Base-by-base conservation (phyloP, 1,140 invertebrate species). In the Drosophila mojavensis region DNA sequence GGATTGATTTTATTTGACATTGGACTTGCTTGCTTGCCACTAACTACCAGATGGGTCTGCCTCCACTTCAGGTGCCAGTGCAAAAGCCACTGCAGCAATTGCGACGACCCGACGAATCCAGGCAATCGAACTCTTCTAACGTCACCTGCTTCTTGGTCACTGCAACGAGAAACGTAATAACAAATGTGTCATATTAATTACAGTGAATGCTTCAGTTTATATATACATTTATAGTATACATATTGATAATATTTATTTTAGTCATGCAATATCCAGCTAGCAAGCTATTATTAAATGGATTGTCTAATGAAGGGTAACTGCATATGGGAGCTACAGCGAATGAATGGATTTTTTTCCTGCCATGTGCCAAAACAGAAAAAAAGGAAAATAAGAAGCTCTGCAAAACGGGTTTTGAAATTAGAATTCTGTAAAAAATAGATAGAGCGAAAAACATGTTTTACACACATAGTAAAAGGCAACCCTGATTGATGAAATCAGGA, bases 1-100 rank as follows among this genome's bases (percentile, higher is more conserved):
- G 90, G 91, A 75, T 92, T 92, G 41, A 91, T 91, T 92, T 92
- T 92, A 89, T 92, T 92, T 58, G 91, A 92, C 91, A 92, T 92
- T 79, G 83, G 90, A 80, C 68, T 77, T 81, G 58, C 62, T 79
- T 77, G 69, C 51, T 39, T 79, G 54, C 72, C 72, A 48, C 64
- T 66, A 20, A 66, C 62, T 59, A 24, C 48, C 51, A 20, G 69
- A 41, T 43, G 53, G 41, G 48, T 65, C 43, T 63, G 51, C 55
- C 62, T 62, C 24, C 53, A 60, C 65, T 62, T 17, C 53, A 60
- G 15, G n/a, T 47, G n/a, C 62, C 24, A 26, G 33, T 58, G 26
- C 62, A 55, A 28, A 26, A 45, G n/a, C 62, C 17, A 26, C 45
- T 58, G 26, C 51, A 73, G 60, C 50, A 36, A 24, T 61, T 61